Conservation (phyloP, 2,888 invertebrate genomes). For the Graphium colonna region DNA sequence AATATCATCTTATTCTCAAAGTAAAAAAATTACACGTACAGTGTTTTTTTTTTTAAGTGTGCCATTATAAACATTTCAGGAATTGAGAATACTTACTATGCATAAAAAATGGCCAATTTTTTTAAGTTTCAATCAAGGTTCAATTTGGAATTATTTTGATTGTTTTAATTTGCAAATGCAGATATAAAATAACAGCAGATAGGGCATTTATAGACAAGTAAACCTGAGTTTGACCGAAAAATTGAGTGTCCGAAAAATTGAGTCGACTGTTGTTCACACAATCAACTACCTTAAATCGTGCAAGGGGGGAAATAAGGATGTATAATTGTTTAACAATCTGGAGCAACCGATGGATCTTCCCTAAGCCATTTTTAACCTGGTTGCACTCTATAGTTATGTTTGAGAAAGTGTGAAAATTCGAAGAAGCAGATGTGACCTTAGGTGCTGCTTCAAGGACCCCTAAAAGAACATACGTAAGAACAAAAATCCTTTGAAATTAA, state of each 20-base stretch:
- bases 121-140: too few relatives aligned
- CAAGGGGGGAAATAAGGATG: slow-evolving; percentile 59
- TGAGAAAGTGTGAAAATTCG: slow-evolving; percentile 65
- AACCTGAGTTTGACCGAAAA: too few relatives aligned
- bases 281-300: slow-evolving; percentile 44
- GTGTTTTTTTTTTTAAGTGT: too few relatives aligned
- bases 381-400: slow-evolving; percentile 40
- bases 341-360: slow-evolving; percentile 47
- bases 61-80: too few relatives aligned
- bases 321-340: slow-evolving; percentile 64
- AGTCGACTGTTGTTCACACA: slow-evolving; percentile 57
- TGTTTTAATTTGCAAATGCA: too few relatives aligned
- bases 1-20: too few relatives aligned
- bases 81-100: too few relatives aligned
- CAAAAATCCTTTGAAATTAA: slow-evolving; percentile 23
- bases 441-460: slow-evolving; percentile 24
- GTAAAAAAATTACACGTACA: too few relatives aligned
- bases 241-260: slow-evolving; percentile 43
- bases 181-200: slow-evolving; percentile 48
- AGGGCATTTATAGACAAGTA: slow-evolving; percentile 43
- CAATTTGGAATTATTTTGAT: too few relatives aligned
- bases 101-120: too few relatives aligned
- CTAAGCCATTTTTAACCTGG: slow-evolving; percentile 45
- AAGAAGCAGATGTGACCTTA: slow-evolving; percentile 43
- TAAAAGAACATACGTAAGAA: slow-evolving; percentile 29